phyloP scores from a whole-genome alignment of 2,113 vertebrate species.

The Cercopithecus mona region DNA sequence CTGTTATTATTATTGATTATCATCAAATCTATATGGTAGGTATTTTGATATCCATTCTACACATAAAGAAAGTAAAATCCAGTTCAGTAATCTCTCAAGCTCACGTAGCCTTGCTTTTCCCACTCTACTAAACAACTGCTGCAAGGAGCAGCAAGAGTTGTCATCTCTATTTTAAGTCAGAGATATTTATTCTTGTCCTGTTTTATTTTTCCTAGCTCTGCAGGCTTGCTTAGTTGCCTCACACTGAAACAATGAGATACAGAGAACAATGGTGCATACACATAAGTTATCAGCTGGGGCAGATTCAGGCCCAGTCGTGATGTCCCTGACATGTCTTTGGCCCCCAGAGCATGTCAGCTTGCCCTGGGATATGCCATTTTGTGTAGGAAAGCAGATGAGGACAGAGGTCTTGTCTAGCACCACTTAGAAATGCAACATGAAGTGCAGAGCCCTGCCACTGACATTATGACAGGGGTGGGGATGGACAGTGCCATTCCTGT shows the following conservation, averaged over 20 bases:
- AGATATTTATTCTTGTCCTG: neutral
- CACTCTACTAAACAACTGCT: neutral
- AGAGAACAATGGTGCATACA: neutral
- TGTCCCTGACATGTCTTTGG: neutral
- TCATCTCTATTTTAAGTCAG: neutral
- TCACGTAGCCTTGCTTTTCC: neutral
- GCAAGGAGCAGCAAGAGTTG: neutral
- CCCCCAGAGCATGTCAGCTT: neutral
- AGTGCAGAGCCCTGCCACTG: accelerated
- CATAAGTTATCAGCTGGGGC: neutral
- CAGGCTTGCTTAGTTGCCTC: neutral
- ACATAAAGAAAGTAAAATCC: neutral
- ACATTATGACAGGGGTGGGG: neutral
- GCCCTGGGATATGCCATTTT: neutral
- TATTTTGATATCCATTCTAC: neutral
- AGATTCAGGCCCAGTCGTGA: neutral
- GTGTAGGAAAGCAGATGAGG: neutral
- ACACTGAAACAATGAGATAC: neutral
- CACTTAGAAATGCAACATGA: accelerated
- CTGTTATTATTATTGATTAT: neutral
- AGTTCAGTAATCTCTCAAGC: neutral
- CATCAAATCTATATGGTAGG: neutral
- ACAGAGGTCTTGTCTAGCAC: neutral
- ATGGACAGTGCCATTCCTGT: neutral
- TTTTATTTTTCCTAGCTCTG: neutral